These are phyloP conservation scores for Mycetomoellerius zeteki DNA, from an alignment of 1,140 invertebrate genomes.

Conservation along the genomic window DNA sequence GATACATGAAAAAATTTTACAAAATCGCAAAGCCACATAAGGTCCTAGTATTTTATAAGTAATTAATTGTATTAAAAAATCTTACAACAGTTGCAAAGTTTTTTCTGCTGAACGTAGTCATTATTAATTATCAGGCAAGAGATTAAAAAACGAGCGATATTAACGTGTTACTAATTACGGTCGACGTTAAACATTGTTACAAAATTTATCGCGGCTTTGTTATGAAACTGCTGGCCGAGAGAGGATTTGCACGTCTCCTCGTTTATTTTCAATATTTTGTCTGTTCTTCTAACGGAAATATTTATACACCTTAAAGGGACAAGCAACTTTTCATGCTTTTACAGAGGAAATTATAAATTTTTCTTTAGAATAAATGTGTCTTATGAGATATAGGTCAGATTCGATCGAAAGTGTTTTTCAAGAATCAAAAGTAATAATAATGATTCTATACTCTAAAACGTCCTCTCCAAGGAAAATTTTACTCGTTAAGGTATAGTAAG, in stretches of 20 bases:
- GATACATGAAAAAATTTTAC: too few relatives aligned
- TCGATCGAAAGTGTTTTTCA: neutral
- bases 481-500: too few relatives aligned
- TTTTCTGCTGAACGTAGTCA: too few relatives aligned
- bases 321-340: neutral
- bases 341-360: neutral
- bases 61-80: too few relatives aligned
- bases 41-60: too few relatives aligned
- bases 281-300: neutral
- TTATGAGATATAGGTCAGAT: neutral
- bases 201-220: slow-evolving; percentile 16
- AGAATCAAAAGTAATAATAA: neutral
- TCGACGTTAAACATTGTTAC: neutral
- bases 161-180: neutral
- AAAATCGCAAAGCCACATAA: too few relatives aligned
- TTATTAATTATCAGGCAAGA: neutral
- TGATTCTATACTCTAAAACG: neutral
- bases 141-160: neutral
- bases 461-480: too few relatives aligned
- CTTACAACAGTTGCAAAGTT: too few relatives aligned
- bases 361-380: neutral
- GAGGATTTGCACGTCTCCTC: neutral
- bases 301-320: neutral
- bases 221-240: neutral
- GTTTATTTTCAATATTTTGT: slow-evolving; percentile 23